Conservation (phyloP, 2,888 invertebrate species). For the Priocnemis perturbator region DNA sequence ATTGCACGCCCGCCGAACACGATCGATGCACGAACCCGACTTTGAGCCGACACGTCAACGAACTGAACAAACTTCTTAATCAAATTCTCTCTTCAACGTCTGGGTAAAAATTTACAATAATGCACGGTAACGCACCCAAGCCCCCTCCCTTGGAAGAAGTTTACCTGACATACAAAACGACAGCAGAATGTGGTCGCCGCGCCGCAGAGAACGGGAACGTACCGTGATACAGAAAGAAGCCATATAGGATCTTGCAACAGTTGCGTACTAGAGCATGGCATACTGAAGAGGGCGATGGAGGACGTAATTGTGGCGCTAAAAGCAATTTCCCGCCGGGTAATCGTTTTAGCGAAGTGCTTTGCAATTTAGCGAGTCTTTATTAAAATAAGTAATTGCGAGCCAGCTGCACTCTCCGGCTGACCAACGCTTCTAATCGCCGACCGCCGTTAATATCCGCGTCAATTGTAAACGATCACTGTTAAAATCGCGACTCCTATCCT, state of each 20-base stretch:
- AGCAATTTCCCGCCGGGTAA: constrained; percentile 53
- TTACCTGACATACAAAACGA: too few relatives aligned
- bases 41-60: too few relatives aligned
- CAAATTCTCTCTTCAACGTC: too few relatives aligned
- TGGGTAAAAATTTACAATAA: too few relatives aligned
- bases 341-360: constrained; percentile 62
- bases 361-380: constrained; percentile 57
- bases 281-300: constrained; percentile 24
- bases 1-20: too few relatives aligned
- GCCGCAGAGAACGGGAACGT: constrained; percentile 13
- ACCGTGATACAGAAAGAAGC: constrained; percentile 36
- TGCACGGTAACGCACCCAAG: too few relatives aligned
- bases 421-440: constrained; percentile 1
- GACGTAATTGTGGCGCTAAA: constrained; percentile 53
- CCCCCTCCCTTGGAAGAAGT: too few relatives aligned
- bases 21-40: too few relatives aligned
- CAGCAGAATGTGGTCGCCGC: too few relatives aligned
- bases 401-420: constrained; percentile 18
- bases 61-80: too few relatives aligned
- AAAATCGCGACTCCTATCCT: neutral
- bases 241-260: constrained; percentile 27
- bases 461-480: too few relatives aligned
- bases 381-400: constrained; percentile 46
- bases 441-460: neutral
- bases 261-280: constrained; percentile 5